Evolutionary conservation across 2,888 invertebrate species (phyloP), one percentile per base, ranked within the genome.

Genomic region (Agonopterix subpropinquella): DNA sequence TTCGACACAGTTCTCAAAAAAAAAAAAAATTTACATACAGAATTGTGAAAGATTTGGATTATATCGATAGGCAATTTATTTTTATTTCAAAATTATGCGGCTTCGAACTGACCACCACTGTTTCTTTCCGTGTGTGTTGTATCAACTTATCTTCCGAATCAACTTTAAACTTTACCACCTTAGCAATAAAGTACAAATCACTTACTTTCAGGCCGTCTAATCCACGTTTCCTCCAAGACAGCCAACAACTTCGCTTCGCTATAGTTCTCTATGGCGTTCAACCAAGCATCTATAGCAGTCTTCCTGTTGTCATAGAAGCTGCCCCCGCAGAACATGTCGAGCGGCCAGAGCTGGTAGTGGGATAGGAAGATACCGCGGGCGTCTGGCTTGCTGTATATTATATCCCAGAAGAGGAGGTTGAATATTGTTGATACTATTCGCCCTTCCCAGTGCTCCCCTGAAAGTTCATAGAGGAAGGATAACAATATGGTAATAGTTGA

Each of bases 361-460:
- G 90, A 90, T 43, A 94, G 81, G 74, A 94, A 96, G 9, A 91
- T 84, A 52, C 94, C 93, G 0, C 53, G 53, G 8, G 67, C 68
- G 0, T 88, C 81, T 1, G 83, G 78, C 46, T 87, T 84, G 10
- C 92, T 78, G 54, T 89, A 84, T 44, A 97, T 91, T 2, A 95
- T 91, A 57, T 96, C 93, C 95, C 96, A 96, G 75, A 96, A 95
- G 7, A 94, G 76, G 0, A 94, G 77, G 39, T 86, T 87, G 73
- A 93, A 93, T 49, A 95, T 70, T 0, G 91, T 89, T 2, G 84
- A 82, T 5, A 93, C 84, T 11, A 93, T 87, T 1, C 89, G 78
- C 1, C 94, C 93, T 73, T 95, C 95, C 65, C 92, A 93, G 70
- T 95, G 95, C n/a, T 91, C 78, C 9, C 92, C 92, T 92, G 70